phyloP scores from a whole-genome alignment of 1,140 invertebrate genomes.

The Rhagoletis zephyria region DNA sequence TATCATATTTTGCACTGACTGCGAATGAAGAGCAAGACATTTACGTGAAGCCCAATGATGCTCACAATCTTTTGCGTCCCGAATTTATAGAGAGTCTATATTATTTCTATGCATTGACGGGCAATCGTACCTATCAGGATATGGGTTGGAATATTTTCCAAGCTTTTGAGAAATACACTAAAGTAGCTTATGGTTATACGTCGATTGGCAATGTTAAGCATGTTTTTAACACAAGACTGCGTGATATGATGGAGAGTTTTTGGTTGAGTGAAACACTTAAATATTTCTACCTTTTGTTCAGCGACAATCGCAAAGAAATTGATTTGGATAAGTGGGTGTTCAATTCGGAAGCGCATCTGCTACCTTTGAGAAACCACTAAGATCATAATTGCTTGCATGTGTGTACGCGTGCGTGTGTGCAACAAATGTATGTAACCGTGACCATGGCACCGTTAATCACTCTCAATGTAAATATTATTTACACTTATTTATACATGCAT shows the following conservation, averaged over 20 bases:
- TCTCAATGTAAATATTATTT: conserved; percentile 22
- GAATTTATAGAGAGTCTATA: conserved; percentile 95
- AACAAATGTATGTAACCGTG: conserved; percentile 11
- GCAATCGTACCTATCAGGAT: conserved; percentile 91
- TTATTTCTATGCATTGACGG: conserved; percentile 93
- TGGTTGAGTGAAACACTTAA: conserved; percentile 96
- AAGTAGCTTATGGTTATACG: conserved; percentile 89
- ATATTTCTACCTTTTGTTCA: conserved; percentile 93
- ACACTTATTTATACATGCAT: background rate
- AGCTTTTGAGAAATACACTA: conserved; percentile 92
- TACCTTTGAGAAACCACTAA: conserved; percentile 80
- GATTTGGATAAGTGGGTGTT: conserved; percentile 90
- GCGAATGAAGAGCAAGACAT: conserved; percentile 82
- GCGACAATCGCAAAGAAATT: conserved; percentile 85
- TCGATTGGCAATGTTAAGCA: conserved; percentile 91
- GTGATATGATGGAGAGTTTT: conserved; percentile 96
- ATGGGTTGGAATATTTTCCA: conserved; percentile 96
- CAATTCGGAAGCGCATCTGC: conserved; percentile 92
- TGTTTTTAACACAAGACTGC: conserved; percentile 81
- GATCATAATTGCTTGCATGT: conserved; percentile 14
- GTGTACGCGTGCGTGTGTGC: background rate
- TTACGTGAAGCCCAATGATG: conserved; percentile 90
- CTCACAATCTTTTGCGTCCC: conserved; percentile 92
- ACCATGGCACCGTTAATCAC: background rate
- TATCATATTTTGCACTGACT: conserved; percentile 92